Percentiles rank a stretch among this genome's conserved stretches.
Evolutionary conservation across 2,797 vertebrate species (phyloP).

Genomic region (Scolopax bukidnonensis): DNA sequence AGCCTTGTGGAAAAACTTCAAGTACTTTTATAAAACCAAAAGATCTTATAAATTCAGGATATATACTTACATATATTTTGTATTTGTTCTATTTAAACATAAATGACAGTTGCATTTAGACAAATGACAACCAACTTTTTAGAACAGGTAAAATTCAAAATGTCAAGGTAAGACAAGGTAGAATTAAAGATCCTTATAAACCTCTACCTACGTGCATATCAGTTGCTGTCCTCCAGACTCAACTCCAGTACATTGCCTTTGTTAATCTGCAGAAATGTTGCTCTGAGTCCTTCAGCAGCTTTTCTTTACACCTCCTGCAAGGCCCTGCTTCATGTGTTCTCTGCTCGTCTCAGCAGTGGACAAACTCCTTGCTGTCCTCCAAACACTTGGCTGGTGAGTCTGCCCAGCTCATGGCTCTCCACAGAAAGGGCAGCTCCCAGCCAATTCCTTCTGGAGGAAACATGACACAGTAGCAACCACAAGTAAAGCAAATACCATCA

Average conservation of each 20-base stretch:
- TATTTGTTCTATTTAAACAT: not conserved
- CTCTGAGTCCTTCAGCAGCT: not conserved
- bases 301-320: not conserved
- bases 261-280: not conserved
- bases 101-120: not conserved
- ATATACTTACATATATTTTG: not conserved
- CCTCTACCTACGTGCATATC: accelerated
- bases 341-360: not conserved
- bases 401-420: not conserved
- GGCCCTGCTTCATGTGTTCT: not conserved
- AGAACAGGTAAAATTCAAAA: not conserved
- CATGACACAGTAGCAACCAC: not conserved
- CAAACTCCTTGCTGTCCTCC: not conserved
- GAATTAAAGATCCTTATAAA: not conserved
- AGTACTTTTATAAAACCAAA: not conserved
- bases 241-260: not conserved
- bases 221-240: not conserved
- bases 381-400: accelerated
- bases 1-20: not conserved
- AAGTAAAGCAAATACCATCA: not conserved
- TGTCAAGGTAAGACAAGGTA: not conserved
- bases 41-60: not conserved
- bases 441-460: not conserved
- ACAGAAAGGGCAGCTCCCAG: not conserved
- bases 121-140: not conserved